phyloP scores from a whole-genome alignment of 2,888 invertebrate species.

The Linnaemya tessellans region DNA sequence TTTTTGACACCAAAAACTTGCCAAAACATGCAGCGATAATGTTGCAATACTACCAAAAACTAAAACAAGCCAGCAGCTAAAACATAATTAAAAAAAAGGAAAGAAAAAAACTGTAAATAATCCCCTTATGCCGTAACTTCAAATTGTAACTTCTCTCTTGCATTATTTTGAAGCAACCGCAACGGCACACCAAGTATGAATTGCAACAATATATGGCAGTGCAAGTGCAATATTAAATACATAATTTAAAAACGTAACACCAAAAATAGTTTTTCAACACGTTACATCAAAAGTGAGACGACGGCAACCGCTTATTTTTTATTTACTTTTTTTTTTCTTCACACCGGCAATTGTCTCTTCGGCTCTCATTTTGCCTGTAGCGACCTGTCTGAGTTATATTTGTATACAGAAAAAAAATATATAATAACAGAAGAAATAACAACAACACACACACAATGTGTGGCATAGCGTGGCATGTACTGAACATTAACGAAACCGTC shows the following conservation, averaged over 20 bases:
- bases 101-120: constrained; percentile 42
- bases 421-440: constrained; percentile 16
- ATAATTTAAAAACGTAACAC: constrained; percentile 58
- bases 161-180: constrained; percentile 2
- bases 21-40: constrained; percentile 16
- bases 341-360: constrained; percentile 38
- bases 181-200: neutral
- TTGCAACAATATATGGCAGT: constrained; percentile 23
- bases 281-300: constrained; percentile 57
- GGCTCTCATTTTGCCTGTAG: constrained; percentile 20
- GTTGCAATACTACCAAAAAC: constrained; percentile 16
- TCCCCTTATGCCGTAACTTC: constrained; percentile 39
- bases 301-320: constrained; percentile 16
- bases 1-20: constrained; percentile 60
- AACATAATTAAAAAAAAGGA: neutral
- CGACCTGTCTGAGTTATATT: constrained; percentile 6
- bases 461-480: constrained; percentile 69
- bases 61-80: neutral
- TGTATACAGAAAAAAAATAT: constrained; percentile 20
- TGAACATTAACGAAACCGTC: constrained; percentile 72
- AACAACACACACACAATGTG: constrained; percentile 60
- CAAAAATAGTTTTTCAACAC: constrained; percentile 62
- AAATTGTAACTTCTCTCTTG: constrained; percentile 41
- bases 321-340: neutral
- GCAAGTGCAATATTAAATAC: constrained; percentile 36